Percentiles rank a stretch among this genome's conserved stretches.
Conservation (phyloP, 2,113 vertebrate genomes). For the Malurus elegans region DNA sequence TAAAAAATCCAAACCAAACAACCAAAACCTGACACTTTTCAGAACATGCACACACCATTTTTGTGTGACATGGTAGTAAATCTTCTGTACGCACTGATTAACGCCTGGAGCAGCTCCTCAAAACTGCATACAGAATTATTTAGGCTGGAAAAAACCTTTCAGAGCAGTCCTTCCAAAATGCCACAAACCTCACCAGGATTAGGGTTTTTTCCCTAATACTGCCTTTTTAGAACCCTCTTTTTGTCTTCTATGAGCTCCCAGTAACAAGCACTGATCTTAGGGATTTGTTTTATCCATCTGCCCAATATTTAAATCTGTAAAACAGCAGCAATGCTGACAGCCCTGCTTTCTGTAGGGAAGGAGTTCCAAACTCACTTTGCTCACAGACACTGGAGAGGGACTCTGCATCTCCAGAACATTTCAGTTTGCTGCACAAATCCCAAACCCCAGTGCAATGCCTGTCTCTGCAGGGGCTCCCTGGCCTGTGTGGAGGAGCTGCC, state of each 20-base stretch:
- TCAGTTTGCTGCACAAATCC: not conserved
- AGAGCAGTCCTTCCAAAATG: not conserved
- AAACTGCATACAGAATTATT: rapidly evolving
- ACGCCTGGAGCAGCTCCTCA: not conserved
- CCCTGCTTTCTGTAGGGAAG: not conserved
- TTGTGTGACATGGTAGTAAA: not conserved
- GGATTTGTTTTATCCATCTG: not conserved
- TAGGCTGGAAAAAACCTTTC: not conserved
- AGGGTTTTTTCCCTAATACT: rapidly evolving
- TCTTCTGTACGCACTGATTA: not conserved
- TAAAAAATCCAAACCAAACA: not conserved
- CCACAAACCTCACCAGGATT: not conserved
- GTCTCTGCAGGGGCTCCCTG: rapidly evolving
- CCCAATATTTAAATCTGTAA: not conserved
- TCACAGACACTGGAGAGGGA: not conserved
- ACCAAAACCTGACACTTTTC: rapidly evolving
- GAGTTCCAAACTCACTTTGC: not conserved
- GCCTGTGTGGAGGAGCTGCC: rapidly evolving
- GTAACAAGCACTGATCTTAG: not conserved
- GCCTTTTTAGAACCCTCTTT: not conserved
- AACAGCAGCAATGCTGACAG: not conserved
- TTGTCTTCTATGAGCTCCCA: not conserved
- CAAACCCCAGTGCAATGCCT: rapidly evolving
- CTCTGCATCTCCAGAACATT: not conserved
- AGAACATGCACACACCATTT: not conserved